phyloP scores from a whole-genome alignment of 2,113 vertebrate genomes.

The Larimichthys polyactis region DNA sequence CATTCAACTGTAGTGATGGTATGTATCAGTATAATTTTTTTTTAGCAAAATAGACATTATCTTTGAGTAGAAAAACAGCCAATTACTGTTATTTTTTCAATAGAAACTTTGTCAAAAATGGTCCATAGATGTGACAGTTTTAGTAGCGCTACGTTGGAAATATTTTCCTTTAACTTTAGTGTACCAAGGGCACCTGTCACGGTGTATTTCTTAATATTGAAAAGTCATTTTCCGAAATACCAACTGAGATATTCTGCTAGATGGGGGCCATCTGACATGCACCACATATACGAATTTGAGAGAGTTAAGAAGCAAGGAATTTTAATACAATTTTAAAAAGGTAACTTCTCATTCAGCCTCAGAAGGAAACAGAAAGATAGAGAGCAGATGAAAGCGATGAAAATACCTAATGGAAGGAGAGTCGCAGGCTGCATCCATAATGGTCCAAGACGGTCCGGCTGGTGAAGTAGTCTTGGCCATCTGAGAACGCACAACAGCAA shows the following conservation, averaged over 20 bases:
- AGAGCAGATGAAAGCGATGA: not conserved
- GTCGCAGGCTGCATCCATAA: no score
- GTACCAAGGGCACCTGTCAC: not conserved
- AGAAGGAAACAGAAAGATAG: not conserved
- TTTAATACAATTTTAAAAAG: not conserved
- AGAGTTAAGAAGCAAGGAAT: not conserved
- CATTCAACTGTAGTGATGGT: not conserved
- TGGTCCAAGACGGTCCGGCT: no score
- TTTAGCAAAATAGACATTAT: not conserved
- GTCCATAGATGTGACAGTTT: not conserved
- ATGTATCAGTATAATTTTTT: not conserved
- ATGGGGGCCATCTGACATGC: not conserved
- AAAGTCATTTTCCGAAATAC: conserved; percentile 7
- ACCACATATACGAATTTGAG: not conserved
- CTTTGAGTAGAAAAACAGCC: not conserved
- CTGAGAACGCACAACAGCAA: no score
- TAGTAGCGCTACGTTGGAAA: not conserved
- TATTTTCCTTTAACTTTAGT: not conserved
- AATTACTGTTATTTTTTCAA: not conserved
- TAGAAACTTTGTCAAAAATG: not conserved
- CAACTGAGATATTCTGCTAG: not conserved
- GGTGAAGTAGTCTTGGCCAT: no score
- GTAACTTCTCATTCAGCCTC: not conserved
- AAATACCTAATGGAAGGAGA: no score
- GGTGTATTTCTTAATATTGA: not conserved